Base-by-base conservation (phyloP, 53 echinoderm and acorn worm species). In the Paelopatides confundens region DNA sequence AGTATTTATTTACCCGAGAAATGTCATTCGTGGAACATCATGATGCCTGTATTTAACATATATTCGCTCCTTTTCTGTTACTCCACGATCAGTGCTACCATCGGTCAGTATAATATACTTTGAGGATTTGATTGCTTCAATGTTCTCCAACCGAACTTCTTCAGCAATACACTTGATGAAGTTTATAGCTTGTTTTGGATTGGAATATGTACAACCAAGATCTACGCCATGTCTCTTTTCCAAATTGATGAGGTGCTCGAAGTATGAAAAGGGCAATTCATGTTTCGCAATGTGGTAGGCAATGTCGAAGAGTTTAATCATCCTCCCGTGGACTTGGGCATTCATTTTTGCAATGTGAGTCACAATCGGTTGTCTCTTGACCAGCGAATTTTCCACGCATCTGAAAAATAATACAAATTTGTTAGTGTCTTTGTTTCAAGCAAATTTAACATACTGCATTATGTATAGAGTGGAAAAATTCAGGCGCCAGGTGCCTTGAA, bases 141-240 rank as follows among this genome's bases (percentile, higher is more conserved):
- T n/a, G n/a, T n/a, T n/a, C n/a, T n/a, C n/a, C n/a, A n/a, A n/a
- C n/a, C 77, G 62, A 9, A 88, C 62, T 46, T 79, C 79, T 14
- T 15, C 37, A 27, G 89, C 89, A 14, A 89, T 31, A 29, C 17
- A 89, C 36, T 43, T 35, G 8, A 70, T 89, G 52, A 89, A 89
- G n/a, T 14, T 66, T 17, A 32, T 24, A 23, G 89, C 70, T 33
- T 89, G 82, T 2, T 35, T 52, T 5, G 52, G 67, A 69, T 89
- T 89, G 66, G 10, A n/a, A 40, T 89, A 89, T 3, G 89, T 89
- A 5, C 13, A 21, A 29, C 89, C 89, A 13, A 89, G 74, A 5
- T 89, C 71, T 3, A 84, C 89, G 7, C 89, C 89, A 83, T 89
- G 89, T 15, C 71, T 37, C 54, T 89, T 70, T 40, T 84, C 71